Percentiles rank a stretch among this genome's conserved stretches.
These are phyloP conservation scores for Heliopora coerulea DNA, from an alignment of 92 coral and sea anemone species.

Conservation along the genomic window DNA sequence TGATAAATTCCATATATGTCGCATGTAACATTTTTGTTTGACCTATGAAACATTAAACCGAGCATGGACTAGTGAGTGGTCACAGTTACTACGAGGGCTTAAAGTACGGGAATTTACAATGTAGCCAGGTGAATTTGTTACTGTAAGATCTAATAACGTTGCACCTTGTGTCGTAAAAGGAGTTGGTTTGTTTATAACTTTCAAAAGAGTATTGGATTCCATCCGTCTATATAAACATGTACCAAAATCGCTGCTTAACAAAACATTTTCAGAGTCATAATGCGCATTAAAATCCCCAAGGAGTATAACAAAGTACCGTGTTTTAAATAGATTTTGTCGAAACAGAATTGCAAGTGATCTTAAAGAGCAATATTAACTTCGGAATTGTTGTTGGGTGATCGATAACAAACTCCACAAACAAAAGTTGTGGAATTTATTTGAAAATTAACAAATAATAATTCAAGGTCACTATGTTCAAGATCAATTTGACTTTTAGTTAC, in stretches of 20 bases:
- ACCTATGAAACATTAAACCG: no score
- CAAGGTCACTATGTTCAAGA: not conserved
- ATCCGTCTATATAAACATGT: slow-evolving; percentile 7
- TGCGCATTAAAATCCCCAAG: no score
- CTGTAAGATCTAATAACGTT: slow-evolving; percentile 29
- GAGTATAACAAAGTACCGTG: no score
- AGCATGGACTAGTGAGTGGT: slow-evolving; percentile 18
- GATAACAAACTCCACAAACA: slow-evolving; percentile 12
- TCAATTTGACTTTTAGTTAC: not conserved
- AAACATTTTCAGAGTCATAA: not conserved
- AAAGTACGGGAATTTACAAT: slow-evolving; percentile 53
- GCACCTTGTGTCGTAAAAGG: slow-evolving; percentile 34
- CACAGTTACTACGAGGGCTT: slow-evolving; percentile 59
- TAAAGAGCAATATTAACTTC: not conserved
- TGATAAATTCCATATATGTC: no score
- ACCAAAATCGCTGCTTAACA: slow-evolving; percentile 10
- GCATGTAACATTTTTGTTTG: no score
- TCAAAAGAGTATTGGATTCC: slow-evolving; percentile 17
- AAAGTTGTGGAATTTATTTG: not conserved
- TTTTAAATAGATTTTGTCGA: no score
- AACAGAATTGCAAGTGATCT: no score
- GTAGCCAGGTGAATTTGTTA: slow-evolving; percentile 54
- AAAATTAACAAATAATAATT: not conserved
- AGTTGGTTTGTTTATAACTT: slow-evolving; percentile 43
- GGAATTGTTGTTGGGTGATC: slow-evolving; percentile 8